A percentile compares a stretch with the other conserved stretches of the same genome.
Evolutionary conservation across 2,888 invertebrate genomes (phyloP).

Genomic region (Rhamphomyia laevipes): DNA sequence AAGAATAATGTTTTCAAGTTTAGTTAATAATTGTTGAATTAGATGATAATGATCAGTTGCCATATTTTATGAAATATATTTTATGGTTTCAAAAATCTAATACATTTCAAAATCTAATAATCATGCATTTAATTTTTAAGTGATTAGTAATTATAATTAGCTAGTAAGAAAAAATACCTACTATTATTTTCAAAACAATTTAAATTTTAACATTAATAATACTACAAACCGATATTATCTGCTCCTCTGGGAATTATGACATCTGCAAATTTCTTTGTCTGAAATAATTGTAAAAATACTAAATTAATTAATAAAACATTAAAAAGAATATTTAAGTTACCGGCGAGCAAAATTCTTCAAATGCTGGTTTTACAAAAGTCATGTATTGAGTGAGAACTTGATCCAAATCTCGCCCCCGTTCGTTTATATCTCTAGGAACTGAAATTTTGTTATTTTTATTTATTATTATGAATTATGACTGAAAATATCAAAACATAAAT

Average conservation of each 20-base stretch:
- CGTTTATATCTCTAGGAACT: constrained; percentile 94
- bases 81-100: too few relatives aligned
- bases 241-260: constrained; percentile 98
- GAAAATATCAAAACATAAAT: too few relatives aligned
- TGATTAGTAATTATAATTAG: constrained; percentile 5
- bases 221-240: constrained; percentile 79
- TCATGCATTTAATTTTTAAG: background rate
- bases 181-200: constrained; percentile 5
- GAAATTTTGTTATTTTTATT: constrained; percentile 22
- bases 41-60: too few relatives aligned
- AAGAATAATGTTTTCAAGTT: too few relatives aligned
- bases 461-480: too few relatives aligned
- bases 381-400: constrained; percentile 94
- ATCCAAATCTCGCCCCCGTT: constrained; percentile 86
- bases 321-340: constrained; percentile 44
- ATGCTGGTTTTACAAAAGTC: constrained; percentile 98
- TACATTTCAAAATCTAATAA: too few relatives aligned
- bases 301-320: background rate
- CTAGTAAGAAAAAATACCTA: background rate
- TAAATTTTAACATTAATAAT: constrained; percentile 5
- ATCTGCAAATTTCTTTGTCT: constrained; percentile 99
- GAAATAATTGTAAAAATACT: constrained; percentile 32
- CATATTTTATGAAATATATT: too few relatives aligned
- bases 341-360: constrained; percentile 97
- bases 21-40: too few relatives aligned